phyloP scores from a whole-genome alignment of 2,113 vertebrate species.

The Xiphophorus couchianus region DNA sequence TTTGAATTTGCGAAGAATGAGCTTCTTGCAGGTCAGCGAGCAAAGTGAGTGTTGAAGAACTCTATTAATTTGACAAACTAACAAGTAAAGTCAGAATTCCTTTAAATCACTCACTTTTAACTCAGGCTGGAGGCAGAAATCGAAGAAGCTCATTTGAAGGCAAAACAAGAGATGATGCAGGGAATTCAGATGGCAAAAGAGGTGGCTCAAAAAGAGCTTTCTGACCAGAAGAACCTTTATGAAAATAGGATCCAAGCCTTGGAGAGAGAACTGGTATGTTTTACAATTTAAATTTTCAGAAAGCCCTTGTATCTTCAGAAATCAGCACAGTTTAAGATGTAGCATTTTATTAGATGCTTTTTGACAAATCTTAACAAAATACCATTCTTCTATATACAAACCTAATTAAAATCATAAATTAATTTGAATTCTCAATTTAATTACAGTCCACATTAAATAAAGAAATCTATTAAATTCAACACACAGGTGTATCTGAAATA shows the following conservation, averaged over 20 bases:
- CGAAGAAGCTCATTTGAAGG: constrained; percentile 89
- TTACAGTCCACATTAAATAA: not conserved
- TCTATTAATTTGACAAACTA: not conserved
- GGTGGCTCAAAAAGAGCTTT: constrained; percentile 90
- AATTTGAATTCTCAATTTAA: not conserved
- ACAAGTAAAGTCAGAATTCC: not conserved
- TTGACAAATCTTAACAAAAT: not conserved
- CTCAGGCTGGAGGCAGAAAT: constrained; percentile 92
- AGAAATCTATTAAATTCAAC: not conserved
- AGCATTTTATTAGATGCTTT: too few species aligned
- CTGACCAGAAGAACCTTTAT: constrained; percentile 85
- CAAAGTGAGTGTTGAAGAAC: constrained; percentile 83
- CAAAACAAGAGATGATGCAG: constrained; percentile 94
- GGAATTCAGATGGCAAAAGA: constrained; percentile 93
- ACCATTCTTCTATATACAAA: not conserved
- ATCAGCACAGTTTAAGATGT: not conserved
- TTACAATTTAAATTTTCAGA: fast-evolving
- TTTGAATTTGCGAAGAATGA: constrained; percentile 98
- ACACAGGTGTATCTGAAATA: not conserved
- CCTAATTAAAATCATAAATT: not conserved
- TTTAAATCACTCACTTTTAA: not conserved
- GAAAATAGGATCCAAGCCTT: constrained; percentile 86
- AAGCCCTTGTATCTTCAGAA: not conserved
- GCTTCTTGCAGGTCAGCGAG: constrained; percentile 86
- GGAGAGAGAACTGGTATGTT: constrained; percentile 87